Evolutionary conservation across 2,113 vertebrate species (phyloP).

Genomic region (western clawed frog (Xenopus tropicalis)): UCB_Xtro_10.0 CM004451.2:28226501-28227000

Average conservation of each 20-base stretch:
- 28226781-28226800: neutral
- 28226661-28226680: neutral
- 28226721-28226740: slow-evolving; percentile 5
- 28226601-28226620: neutral
- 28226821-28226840: neutral
- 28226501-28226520: too few relatives aligned
- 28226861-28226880: too few relatives aligned
- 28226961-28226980: too few relatives aligned
- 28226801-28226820: neutral
- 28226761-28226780: neutral
- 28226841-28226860: neutral
- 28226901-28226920: too few relatives aligned
- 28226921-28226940: too few relatives aligned
- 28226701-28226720: slow-evolving; percentile 1
- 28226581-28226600: neutral
- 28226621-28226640: neutral
- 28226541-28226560: too few relatives aligned
- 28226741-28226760: neutral
- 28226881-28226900: too few relatives aligned
- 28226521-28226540: too few relatives aligned
- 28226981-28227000: too few relatives aligned
- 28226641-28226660: slow-evolving; percentile 10
- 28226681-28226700: neutral
- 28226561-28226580: neutral
- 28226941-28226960: too few relatives aligned